These are phyloP conservation scores for Tinea pellionella DNA, from an alignment of 2,888 invertebrate genomes.

Conservation along the genomic window DNA sequence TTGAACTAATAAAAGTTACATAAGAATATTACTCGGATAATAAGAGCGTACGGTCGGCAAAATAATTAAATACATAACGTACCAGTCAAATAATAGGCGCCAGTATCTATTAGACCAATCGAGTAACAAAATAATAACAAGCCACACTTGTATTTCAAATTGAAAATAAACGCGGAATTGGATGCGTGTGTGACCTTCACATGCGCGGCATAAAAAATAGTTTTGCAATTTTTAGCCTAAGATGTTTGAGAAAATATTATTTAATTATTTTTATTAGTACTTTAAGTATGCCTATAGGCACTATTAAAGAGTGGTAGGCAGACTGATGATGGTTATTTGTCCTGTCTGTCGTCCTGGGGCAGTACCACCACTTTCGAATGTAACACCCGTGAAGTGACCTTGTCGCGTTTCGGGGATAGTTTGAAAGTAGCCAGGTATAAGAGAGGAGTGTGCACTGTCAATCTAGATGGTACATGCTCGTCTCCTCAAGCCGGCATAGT, in stretches of 20 bases:
- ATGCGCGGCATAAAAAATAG: neutral
- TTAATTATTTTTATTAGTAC: no score
- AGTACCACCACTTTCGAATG: no score
- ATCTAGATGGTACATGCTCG: no score
- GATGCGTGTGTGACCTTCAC: neutral
- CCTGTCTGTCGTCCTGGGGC: no score
- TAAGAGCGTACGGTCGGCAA: neutral
- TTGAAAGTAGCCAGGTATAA: no score
- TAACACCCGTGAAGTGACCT: no score
- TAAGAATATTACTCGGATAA: neutral
- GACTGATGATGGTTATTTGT: no score
- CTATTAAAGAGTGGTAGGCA: no score
- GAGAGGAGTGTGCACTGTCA: no score
- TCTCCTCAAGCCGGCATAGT: no score
- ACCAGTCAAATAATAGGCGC: constrained; percentile 2
- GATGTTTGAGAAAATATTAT: neutral
- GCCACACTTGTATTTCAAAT: neutral
- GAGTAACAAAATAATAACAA: neutral
- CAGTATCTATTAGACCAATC: constrained; percentile 7
- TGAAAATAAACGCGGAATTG: constrained; percentile 2
- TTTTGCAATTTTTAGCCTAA: neutral
- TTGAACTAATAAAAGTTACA: neutral
- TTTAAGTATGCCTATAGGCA: no score
- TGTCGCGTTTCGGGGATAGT: no score
- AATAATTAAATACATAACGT: constrained; percentile 2